Evolutionary conservation across 2,113 vertebrate species (phyloP), one percentile per base, ranked within the genome.

Genomic region (Halcyon malimbica): DNA sequence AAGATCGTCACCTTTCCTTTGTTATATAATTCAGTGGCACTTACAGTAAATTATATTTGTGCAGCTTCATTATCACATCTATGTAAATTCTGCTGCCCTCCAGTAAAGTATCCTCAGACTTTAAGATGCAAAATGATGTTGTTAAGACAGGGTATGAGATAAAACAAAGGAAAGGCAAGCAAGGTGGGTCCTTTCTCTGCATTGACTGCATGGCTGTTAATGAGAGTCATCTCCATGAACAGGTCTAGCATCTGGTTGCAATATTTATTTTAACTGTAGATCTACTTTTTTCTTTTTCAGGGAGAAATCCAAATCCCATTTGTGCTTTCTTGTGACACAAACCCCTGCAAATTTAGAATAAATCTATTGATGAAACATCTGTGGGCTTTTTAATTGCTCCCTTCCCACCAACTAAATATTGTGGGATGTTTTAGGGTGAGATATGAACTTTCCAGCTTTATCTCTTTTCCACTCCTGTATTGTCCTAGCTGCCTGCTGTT

Each of bases 231-330:
- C 93, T 73, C 44, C 76, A 35, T 69, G 87, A 50, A 76, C 76
- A 95, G 87, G 84, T 96, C 69, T 89, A 89, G 93, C 87, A 95
- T 63, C 64, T 94, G 93, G 65, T 21, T 87, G 83, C 65, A 93
- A 11, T 87, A 77, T 92, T 93, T 92, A 85, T 93, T 94, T 95
- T 89, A 96, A 96, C 83, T 77, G 73, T 93, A 89, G 41, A 29
- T 51, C 24, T 51, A 25, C 8, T 8, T 20, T 51, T 35, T 64
- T 86, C 63, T 69, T 46, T 91, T 59, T 17, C 12, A 54, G 46
- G 56, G 60, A 78, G 41, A 88, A 89, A 94, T 82, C 62, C 60
- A 57, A 69, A 80, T 78, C 69, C 76, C 65, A 46, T 77, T 89
- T 89, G 89, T 56, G 13, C 28, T 86, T 13, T 78, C 24, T 71